These are phyloP conservation scores for Ophioninae sp. DNA, from an alignment of 2,888 invertebrate species.

Conservation along the genomic window DNA sequence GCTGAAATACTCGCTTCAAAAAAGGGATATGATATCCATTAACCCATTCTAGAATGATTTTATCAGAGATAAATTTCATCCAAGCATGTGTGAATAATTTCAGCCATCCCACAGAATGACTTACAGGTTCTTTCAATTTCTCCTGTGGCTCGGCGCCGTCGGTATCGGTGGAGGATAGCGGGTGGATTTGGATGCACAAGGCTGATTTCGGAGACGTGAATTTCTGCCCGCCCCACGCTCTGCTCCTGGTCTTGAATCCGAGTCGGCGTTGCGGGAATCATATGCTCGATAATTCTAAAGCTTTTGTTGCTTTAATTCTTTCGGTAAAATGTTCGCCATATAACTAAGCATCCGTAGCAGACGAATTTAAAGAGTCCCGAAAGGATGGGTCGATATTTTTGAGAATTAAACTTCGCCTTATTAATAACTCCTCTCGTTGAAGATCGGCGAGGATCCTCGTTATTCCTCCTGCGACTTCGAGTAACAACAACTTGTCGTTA, in stretches of 20 bases:
- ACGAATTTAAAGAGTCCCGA: conserved; percentile 17
- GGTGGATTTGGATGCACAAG: not conserved
- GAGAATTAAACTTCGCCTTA: conserved; percentile 41
- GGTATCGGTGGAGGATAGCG: not conserved
- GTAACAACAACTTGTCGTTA: no score
- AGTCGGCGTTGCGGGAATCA: not conserved
- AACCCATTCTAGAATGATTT: conserved; percentile 7
- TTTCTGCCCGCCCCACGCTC: conserved; percentile 5
- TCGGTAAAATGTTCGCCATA: not conserved
- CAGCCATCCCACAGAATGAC: not conserved
- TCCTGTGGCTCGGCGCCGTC: conserved; percentile 1
- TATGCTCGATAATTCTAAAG: not conserved
- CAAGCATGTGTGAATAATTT: not conserved
- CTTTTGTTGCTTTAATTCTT: conserved; percentile 12
- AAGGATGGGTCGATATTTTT: conserved; percentile 26
- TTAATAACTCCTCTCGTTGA: conserved; percentile 20
- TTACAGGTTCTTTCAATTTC: conserved; percentile 1
- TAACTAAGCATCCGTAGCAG: not conserved
- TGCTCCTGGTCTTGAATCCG: not conserved
- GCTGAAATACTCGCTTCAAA: no score
- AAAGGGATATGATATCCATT: not conserved
- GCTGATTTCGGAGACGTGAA: not conserved
- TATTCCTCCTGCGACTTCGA: no score
- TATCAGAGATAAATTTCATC: not conserved
- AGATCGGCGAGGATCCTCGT: no score